Conservation (phyloP, 2,113 vertebrate genomes). For the Oostethus manadensis region DNA sequence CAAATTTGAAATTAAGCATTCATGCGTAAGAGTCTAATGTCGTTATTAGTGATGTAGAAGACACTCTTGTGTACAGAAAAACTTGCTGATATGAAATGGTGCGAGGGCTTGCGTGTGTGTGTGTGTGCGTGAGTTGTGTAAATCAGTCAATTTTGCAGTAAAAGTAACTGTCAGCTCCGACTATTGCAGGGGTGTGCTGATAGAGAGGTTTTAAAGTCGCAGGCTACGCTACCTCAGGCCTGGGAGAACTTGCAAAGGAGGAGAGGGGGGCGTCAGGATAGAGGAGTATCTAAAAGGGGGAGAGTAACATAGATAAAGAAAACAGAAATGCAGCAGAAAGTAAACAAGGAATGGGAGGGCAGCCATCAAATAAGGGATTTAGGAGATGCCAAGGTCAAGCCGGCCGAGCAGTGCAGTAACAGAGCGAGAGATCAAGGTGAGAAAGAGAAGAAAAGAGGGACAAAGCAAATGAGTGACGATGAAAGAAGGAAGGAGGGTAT, state of each 20-base stretch:
- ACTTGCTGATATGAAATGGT: constrained; percentile 13
- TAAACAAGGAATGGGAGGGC: constrained; percentile 58
- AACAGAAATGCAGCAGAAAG: constrained; percentile 64
- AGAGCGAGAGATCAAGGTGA: constrained; percentile 29
- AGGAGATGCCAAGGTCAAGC: constrained; percentile 64
- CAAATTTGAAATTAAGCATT: constrained; percentile 26
- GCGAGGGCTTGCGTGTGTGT: constrained; percentile 19
- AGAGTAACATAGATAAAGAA: constrained; percentile 60
- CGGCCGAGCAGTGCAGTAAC: constrained; percentile 45
- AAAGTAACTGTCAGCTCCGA: constrained; percentile 58
- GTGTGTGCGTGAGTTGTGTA: constrained; percentile 34
- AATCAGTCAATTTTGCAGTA: constrained; percentile 55
- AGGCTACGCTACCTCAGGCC: constrained; percentile 56
- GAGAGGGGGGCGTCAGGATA: background rate
- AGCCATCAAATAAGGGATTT: constrained; percentile 44
- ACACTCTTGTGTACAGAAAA: constrained; percentile 4
- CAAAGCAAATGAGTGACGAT: background rate
- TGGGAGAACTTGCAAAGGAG: constrained; percentile 33
- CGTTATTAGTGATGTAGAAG: constrained; percentile 46
- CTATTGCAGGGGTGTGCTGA: constrained; percentile 66
- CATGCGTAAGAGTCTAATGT: constrained; percentile 30
- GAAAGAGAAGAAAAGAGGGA: constrained; percentile 12
- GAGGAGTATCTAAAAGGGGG: constrained; percentile 22
- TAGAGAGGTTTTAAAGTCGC: constrained; percentile 66
- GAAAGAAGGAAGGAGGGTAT: background rate